Evolutionary conservation across 2,113 vertebrate species (phyloP).

Genomic region (Heptranchias perlo): DNA sequence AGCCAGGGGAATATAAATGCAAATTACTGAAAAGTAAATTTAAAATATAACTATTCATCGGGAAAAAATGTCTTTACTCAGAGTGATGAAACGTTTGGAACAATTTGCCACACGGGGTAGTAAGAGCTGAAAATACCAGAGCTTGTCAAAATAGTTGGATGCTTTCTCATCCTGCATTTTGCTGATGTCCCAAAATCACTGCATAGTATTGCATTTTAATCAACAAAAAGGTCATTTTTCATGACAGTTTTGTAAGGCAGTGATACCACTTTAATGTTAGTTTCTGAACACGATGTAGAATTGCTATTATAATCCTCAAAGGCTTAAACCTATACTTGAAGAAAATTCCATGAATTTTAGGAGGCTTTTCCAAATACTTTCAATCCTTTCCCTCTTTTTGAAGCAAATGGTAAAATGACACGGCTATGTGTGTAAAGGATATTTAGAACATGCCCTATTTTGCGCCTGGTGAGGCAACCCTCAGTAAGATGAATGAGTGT

Average conservation of each 20-base stretch:
- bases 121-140: neutral
- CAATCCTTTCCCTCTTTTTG: neutral
- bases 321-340: neutral
- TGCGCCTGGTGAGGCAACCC: neutral
- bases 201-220: neutral
- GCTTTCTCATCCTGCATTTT: neutral
- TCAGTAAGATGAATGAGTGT: neutral
- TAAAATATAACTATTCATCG: neutral
- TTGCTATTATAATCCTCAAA: too few species aligned
- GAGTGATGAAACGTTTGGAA: too few species aligned
- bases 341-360: neutral
- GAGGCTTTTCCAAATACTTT: neutral
- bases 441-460: neutral
- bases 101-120: neutral
- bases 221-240: neutral
- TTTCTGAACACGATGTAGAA: too few species aligned
- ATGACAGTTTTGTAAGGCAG: neutral
- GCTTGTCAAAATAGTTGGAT: neutral
- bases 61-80: neutral
- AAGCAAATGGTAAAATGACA: neutral
- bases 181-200: neutral
- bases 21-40: neutral
- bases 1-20: neutral
- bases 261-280: too few species aligned
- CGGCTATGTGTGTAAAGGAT: neutral